Percentiles rank a stretch among this genome's conserved stretches.
Evolutionary conservation across 2,888 invertebrate species (phyloP).

Genomic region (Cantharis nigra): DNA sequence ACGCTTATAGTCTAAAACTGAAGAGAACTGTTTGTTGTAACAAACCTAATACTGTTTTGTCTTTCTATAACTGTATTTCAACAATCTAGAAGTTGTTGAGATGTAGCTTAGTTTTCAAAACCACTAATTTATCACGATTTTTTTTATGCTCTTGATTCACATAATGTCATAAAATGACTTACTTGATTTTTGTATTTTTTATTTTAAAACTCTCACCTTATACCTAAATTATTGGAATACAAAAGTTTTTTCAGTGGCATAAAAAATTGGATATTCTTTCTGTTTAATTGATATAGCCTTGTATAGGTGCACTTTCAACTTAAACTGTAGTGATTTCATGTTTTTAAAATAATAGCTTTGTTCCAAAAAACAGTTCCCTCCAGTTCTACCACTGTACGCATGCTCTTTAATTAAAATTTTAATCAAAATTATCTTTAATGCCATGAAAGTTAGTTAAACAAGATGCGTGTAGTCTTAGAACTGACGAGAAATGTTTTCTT

Average conservation of each 20-base stretch:
- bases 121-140: background rate
- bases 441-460: too few relatives aligned
- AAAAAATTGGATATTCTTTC: background rate
- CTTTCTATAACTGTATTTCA: background rate
- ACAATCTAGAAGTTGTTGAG: background rate
- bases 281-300: background rate
- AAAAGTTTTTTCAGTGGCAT: background rate
- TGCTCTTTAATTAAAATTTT: too few relatives aligned
- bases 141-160: background rate
- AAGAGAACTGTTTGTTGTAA: too few relatives aligned
- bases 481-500: too few relatives aligned
- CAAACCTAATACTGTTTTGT: background rate
- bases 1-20: too few relatives aligned
- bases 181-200: background rate
- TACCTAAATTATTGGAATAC: background rate
- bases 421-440: too few relatives aligned
- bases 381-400: too few relatives aligned
- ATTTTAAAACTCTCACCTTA: background rate
- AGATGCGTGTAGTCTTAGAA: too few relatives aligned
- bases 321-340: background rate
- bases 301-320: background rate
- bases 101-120: background rate
- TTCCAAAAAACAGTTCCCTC: too few relatives aligned
- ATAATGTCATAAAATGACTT: background rate
- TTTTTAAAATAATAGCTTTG: background rate